phyloP scores from a whole-genome alignment of 2,797 vertebrate species.

The Hipposideros larvatus region DNA sequence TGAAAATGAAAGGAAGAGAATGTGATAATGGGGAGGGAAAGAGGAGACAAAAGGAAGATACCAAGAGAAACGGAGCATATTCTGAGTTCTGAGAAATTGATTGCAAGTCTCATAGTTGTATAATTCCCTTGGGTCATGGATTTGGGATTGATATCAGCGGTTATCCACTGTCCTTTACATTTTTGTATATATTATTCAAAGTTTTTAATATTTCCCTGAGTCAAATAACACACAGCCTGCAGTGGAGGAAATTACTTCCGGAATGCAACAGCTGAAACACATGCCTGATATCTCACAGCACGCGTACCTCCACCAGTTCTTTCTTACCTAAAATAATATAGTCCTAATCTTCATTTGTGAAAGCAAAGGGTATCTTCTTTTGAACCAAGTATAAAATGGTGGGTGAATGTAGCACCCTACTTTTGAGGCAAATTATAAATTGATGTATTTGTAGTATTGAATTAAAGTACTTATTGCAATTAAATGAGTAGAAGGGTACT shows the following conservation, averaged over 20 bases:
- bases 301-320: neutral
- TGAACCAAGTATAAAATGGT: neutral
- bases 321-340: neutral
- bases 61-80: neutral
- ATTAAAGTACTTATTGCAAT: neutral
- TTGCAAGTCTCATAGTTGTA: neutral
- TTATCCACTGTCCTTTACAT: neutral
- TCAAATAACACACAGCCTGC: neutral
- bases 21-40: too few relatives aligned
- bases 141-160: neutral
- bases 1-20: conserved; percentile 2
- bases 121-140: neutral
- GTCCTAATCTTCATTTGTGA: neutral
- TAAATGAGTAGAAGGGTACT: neutral
- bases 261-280: neutral
- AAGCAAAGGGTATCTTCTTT: neutral
- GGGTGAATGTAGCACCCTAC: neutral
- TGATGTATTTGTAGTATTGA: neutral
- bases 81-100: neutral
- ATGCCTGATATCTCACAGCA: neutral
- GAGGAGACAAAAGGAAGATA: neutral
- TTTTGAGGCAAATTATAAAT: neutral
- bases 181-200: neutral
- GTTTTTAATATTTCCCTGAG: neutral
- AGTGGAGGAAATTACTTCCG: conserved; percentile 27